Evolutionary conservation across 2,888 invertebrate genomes (phyloP), one percentile per base, ranked within the genome.

Genomic region (Pristionchus entomophagus): DNA sequence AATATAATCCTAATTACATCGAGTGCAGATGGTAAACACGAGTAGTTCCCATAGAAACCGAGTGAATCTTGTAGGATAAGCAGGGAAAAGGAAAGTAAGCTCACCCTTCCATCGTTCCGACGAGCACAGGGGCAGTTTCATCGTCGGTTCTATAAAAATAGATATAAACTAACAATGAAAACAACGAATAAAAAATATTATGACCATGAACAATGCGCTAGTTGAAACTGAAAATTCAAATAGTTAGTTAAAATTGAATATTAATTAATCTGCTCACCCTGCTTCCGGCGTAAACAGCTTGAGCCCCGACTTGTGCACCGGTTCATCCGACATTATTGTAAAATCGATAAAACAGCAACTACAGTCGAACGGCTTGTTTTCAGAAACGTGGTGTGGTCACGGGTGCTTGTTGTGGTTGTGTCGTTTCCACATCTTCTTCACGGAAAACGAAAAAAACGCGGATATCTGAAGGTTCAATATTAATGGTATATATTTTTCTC

Each of bases 21-120:
- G 41, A 73, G 2, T 12, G 29, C 32, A 62, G 32, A 62, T 29
- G 14, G 45, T 6, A 45, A 45, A 10, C 6, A 14, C 6, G 6
- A 45, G 32, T 17, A 8, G 38, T 69, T 69, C 38, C 69, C 69
- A 69, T 69, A 38, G 69, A 35, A 38, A 38, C 69, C 0, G 19
- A 29, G 22, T 69, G 17, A 35, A 69, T 26, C 5, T 29, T 14
- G 6, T 35, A 51, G 12, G n/a, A 14, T 5, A 41, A 10, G 14
- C 6, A 38, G 8, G 38, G 10, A 73, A 17, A 26, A 49, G 51
- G 35, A 19, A 29, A 4, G 26, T 17, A 53, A 81, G 26, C 81
- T 14, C 22, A 81, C 81, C 81, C 81, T 8, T 51, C 56, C 81
- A 81, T 81, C 4, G 32, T 81, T 19, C 81, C 81, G 2, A 81